A percentile compares a stretch with the other conserved stretches of the same genome.
Evolutionary conservation across 2,888 invertebrate genomes (phyloP).

Genomic region (Ennomos erosarius): DNA sequence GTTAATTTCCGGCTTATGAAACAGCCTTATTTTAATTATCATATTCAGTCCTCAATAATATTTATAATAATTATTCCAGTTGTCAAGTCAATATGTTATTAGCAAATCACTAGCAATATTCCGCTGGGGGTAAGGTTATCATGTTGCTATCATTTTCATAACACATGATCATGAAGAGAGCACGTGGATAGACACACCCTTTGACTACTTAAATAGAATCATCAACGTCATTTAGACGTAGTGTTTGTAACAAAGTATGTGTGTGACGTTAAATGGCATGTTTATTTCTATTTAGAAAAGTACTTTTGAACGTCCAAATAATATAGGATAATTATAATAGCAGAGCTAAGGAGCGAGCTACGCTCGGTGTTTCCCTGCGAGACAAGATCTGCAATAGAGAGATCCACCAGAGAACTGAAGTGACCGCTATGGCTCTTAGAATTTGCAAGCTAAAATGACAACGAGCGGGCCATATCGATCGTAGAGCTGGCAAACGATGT

Average conservation of each 20-base stretch:
- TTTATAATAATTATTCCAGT: conserved; percentile 32
- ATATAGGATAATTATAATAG: too few species aligned
- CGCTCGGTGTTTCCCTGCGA: too few species aligned
- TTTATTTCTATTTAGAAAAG: conserved; percentile 12
- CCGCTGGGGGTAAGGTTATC: conserved; percentile 52
- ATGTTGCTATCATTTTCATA: conserved; percentile 29
- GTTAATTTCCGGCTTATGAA: too few species aligned
- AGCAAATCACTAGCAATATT: conserved; percentile 19
- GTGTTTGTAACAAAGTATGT: conserved; percentile 4
- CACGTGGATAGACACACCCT: conserved; percentile 37
- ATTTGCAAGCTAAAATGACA: too few species aligned
- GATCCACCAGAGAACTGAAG: too few species aligned
- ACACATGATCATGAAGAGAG: conserved; percentile 28
- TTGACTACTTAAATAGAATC: conserved; percentile 9
- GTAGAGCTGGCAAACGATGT: too few species aligned
- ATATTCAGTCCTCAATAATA: not conserved
- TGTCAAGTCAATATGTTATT: conserved; percentile 53
- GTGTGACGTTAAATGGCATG: conserved; percentile 10
- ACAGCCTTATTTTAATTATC: too few species aligned
- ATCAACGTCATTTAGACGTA: conserved; percentile 17
- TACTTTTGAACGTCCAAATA: conserved; percentile 1
- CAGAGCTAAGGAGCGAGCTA: too few species aligned
- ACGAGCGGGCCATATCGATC: too few species aligned
- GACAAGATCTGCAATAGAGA: too few species aligned
- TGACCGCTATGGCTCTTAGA: too few species aligned